These are phyloP conservation scores for Otus sunia DNA, from an alignment of 2,113 vertebrate species.

Conservation along the genomic window DNA sequence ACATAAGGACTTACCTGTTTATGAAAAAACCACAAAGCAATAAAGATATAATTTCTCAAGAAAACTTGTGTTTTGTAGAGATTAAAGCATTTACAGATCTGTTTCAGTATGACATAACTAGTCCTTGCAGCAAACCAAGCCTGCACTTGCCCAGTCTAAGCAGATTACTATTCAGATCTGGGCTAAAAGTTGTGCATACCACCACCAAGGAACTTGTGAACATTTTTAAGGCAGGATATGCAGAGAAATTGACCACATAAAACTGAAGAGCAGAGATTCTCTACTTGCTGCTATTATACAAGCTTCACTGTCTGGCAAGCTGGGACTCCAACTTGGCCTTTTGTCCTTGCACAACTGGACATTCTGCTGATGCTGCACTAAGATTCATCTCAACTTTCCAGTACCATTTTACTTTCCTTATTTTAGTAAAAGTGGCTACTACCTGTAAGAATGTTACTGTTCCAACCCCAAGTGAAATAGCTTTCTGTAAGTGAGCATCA, in stretches of 20 bases:
- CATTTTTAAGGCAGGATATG: neutral
- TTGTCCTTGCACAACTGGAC: neutral
- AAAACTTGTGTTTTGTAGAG: neutral
- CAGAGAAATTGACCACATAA: neutral
- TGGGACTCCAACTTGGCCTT: neutral
- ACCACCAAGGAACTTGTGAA: neutral
- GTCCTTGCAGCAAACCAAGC: neutral
- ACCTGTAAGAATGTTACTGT: neutral
- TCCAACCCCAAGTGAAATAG: neutral
- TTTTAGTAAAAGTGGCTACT: neutral
- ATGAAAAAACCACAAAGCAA: neutral
- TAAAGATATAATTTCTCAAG: neutral
- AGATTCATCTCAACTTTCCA: neutral
- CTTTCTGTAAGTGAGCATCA: neutral
- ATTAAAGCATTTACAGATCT: neutral
- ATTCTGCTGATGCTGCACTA: neutral
- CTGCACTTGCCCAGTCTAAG: neutral
- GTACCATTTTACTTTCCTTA: neutral
- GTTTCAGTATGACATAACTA: neutral
- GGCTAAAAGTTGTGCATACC: neutral
- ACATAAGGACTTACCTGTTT: constrained; percentile 23
- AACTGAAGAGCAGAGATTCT: neutral
- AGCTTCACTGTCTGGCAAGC: neutral
- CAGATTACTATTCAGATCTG: neutral
- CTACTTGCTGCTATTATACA: neutral